Evolutionary conservation across 2,113 vertebrate genomes (phyloP), one percentile per base, ranked within the genome.

Genomic region (Platanista minor): DNA sequence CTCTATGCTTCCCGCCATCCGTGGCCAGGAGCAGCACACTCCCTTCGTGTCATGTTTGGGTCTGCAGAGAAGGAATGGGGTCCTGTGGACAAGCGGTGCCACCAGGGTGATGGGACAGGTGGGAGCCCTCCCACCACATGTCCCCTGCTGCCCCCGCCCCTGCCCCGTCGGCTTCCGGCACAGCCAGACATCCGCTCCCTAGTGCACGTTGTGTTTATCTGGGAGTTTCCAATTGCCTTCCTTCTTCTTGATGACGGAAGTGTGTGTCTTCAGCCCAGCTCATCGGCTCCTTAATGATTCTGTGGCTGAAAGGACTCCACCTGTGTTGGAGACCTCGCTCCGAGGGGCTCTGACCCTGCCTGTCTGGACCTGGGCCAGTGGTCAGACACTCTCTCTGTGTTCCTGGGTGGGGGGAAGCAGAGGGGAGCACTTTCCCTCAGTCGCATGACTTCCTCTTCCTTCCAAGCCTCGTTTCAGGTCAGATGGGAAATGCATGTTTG

Each of bases 261-360:
- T 33, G 23, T 5, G 27, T 54, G 23, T 36, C 88, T 39, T 8
- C 84, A 4, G 15, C 36, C 12, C 9, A 6, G 80, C 36, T 36
- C 69, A 5, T 33, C 36, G 20, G 12, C 39, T 5, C 27, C 57
- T 8, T 33, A n/a, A 88, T 23, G n/a, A 29, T 1, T 5, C 21
- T 43, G 88, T 36, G 27, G 78, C 8, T n/a, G 41, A 57, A 72
- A 62, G 72, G 33, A 21, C 6, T 12, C 82, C 31, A 33, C 43
- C 36, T 12, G 21, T 1, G 0, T 8, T 2, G 57, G 33, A 27
- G 67, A 13, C 12, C 1, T 21, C 1, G 0, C 9, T 14, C 27
- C 4, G 15, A 0, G 62, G 72, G 23, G 1, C 39, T 36, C 29
- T 2, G 54, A 11, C 39, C 31, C 80, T 5, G 54, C 31, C 49